A percentile compares a stretch with the other conserved stretches of the same genome.
Evolutionary conservation across 2,797 vertebrate genomes (phyloP).

Genomic region (Merluccius polli): DNA sequence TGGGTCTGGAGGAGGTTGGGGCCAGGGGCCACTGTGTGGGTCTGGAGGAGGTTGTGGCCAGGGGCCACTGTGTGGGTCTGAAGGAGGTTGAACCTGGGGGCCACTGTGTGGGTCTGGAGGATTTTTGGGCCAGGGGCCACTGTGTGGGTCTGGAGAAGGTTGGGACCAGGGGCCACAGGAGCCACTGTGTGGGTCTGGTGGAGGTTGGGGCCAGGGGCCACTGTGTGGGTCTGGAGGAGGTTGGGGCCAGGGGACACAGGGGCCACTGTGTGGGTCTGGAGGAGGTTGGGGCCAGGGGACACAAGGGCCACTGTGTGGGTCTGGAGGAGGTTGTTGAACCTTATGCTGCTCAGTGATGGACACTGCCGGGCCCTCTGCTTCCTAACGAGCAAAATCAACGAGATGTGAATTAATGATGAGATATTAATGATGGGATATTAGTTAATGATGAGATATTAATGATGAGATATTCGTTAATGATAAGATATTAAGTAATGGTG

Average conservation of each 20-base stretch:
- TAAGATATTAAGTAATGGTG: not conserved
- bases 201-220: too few species aligned
- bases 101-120: too few species aligned
- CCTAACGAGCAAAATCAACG: slow-evolving; percentile 33
- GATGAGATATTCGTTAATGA: too few species aligned
- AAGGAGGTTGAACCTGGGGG: too few species aligned
- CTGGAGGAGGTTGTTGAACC: not conserved
- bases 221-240: too few species aligned
- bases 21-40: not conserved
- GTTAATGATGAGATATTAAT: not conserved
- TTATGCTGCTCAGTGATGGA: slow-evolving; percentile 31
- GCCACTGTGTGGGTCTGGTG: too few species aligned
- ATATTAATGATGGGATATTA: not conserved
- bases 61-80: not conserved
- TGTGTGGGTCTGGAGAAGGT: too few species aligned
- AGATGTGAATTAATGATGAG: not conserved
- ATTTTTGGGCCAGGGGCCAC: too few species aligned
- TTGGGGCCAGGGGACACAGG: too few species aligned
- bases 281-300: not conserved
- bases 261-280: not conserved
- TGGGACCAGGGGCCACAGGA: too few species aligned
- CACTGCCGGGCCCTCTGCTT: slow-evolving; percentile 36
- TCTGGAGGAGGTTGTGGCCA: not conserved
- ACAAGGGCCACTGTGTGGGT: not conserved
- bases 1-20: not conserved